Evolutionary conservation across 2,797 vertebrate species (phyloP), one percentile per base, ranked within the genome.

Genomic region (Pipistrellus pipistrellus): DNA sequence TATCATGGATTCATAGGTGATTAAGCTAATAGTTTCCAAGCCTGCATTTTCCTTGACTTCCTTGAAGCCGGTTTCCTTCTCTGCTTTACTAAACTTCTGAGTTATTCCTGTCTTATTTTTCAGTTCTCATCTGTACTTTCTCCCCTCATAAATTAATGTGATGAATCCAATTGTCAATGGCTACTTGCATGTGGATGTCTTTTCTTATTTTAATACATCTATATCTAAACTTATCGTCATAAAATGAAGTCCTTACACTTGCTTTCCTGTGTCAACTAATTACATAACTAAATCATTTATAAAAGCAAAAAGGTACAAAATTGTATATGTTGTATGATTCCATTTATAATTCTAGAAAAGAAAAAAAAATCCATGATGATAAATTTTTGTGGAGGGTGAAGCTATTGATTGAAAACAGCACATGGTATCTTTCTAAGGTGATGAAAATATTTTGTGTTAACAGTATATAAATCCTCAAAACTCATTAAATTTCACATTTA

Each of bases 401-500:
- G 46, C 6, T 35, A 78, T 38, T 68, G 15, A 76, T 27, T 73
- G 59, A 80, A 84, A 90, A 30, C 0, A 23, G 23, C 21, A 41
- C 57, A 25, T 21, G 35, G 4, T 72, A 86, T 83, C 8, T 76
- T 85, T 57, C 44, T 75, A 30, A 85, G 32, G 13, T 51, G 25
- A 32, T 71, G 20, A 18, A 69, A 64, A 69, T 69, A 5, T 17
- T 85, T 38, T 75, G 2, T 35, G 20, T 90, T 81, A 76, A 32
- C 18, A 38, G 17, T 20, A n/a, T 18, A 48, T 27, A 14, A 48
- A 10, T 72, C 95, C 48, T 80, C 59, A 76, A 91, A 87, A 81
- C 44, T 46, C 73, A 86, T 84, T 83, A 86, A 71, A 62, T 75
- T 91, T 81, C 76, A 30, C 18, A 41, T 48, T 90, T 71, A 77